Percentiles rank a stretch among this genome's conserved stretches.
These are phyloP conservation scores for Archilochus colubris DNA, from an alignment of 2,113 vertebrate species.

Conservation along the genomic window DNA sequence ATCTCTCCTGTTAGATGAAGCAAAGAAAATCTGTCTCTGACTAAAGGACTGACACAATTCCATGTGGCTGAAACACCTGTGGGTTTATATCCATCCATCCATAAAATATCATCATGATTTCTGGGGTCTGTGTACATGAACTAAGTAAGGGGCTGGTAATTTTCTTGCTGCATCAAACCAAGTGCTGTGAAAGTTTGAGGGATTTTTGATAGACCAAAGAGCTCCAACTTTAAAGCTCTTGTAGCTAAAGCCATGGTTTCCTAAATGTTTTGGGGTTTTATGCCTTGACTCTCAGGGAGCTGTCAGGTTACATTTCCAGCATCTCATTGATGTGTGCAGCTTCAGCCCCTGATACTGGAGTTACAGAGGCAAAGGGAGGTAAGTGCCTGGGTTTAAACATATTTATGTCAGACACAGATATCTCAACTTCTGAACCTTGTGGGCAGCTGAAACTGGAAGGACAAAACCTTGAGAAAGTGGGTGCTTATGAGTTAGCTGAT, in stretches of 20 bases:
- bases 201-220: neutral
- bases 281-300: neutral
- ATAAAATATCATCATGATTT: neutral
- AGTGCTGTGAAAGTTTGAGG: neutral
- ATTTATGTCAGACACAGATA: neutral
- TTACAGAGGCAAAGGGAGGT: neutral
- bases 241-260: neutral
- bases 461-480: neutral
- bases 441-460: neutral
- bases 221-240: neutral
- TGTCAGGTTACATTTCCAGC: neutral
- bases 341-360: neutral
- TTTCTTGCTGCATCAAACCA: neutral
- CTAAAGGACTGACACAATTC: neutral
- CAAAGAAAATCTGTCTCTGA: neutral
- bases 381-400: neutral
- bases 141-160: neutral
- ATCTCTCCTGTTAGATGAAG: neutral
- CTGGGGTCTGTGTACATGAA: neutral
- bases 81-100: neutral
- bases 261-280: neutral
- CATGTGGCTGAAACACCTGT: neutral
- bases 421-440: neutral
- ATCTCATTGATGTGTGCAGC: neutral
- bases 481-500: neutral